These are phyloP conservation scores for Tanaodytes sp. DNA, from an alignment of 2,888 invertebrate species.

Conservation along the genomic window DNA sequence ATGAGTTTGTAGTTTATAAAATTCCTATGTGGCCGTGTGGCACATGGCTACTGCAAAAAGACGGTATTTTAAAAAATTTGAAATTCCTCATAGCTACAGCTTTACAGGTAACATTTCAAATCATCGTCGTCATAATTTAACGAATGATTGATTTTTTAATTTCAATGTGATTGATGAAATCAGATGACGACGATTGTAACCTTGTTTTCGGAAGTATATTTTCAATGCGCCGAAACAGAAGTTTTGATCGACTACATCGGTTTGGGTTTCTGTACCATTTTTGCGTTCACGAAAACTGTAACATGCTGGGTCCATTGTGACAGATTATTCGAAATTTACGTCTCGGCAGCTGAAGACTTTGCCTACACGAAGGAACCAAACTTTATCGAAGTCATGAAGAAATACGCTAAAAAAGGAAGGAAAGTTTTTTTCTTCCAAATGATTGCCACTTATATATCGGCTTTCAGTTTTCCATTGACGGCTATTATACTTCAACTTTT, in stretches of 20 bases:
- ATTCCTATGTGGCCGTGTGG: conserved; percentile 34
- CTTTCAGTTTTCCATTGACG: conserved; percentile 8
- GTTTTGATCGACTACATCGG: conserved; percentile 57
- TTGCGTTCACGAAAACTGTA: conserved; percentile 57
- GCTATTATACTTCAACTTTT: conserved; percentile 11
- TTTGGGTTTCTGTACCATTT: conserved; percentile 50
- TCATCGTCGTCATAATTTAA: too few relatives aligned
- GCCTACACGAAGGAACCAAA: conserved; percentile 35
- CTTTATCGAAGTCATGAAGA: conserved; percentile 49
- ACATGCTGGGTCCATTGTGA: conserved; percentile 55
- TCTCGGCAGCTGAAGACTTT: conserved; percentile 59
- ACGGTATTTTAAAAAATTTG: conserved; percentile 13
- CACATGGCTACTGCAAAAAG: conserved; percentile 33
- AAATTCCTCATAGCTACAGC: conserved; percentile 15
- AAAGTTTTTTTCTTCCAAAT: conserved; percentile 57
- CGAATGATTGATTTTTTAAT: too few relatives aligned
- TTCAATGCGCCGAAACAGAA: conserved; percentile 58
- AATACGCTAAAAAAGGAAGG: conserved; percentile 54
- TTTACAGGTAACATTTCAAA: conserved; percentile 27
- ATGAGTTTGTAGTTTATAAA: conserved; percentile 29
- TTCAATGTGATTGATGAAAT: too few relatives aligned
- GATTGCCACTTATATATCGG: conserved; percentile 51
- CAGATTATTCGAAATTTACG: conserved; percentile 50
- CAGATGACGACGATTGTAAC: conserved; percentile 53
- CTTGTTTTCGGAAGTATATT: conserved; percentile 52